Evolutionary conservation across 1,140 invertebrate species (phyloP).

Genomic region (Drosophila novamexicana): DNA sequence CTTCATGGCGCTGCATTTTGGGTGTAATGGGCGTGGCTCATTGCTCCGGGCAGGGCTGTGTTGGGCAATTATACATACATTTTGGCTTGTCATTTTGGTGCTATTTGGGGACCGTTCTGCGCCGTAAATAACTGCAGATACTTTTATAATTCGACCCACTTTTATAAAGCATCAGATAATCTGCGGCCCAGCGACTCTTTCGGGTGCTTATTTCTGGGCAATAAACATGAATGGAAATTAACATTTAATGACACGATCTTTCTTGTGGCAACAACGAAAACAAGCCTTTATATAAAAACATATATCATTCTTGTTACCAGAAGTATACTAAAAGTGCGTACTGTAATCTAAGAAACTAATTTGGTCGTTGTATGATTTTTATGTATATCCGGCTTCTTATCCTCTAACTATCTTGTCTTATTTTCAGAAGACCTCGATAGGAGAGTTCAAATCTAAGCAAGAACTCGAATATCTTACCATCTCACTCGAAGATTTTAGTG

Average conservation of each 20-base stretch:
- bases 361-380: neutral
- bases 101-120: constrained; percentile 64
- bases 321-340: neutral
- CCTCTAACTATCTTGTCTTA: no score
- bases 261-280: constrained; percentile 12
- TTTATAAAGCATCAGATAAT: constrained; percentile 53
- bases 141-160: constrained; percentile 32
- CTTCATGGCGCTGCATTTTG: constrained; percentile 67
- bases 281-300: neutral
- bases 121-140: constrained; percentile 55
- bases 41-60: constrained; percentile 2
- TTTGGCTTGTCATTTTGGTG: constrained; percentile 28
- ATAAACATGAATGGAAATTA: constrained; percentile 64
- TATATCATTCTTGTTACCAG: neutral
- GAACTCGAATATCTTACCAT: no score
- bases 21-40: constrained; percentile 51
- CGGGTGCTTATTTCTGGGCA: constrained; percentile 35
- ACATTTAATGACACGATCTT: constrained; percentile 51
- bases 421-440: no score
- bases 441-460: no score
- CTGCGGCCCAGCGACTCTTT: constrained; percentile 47
- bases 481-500: no score
- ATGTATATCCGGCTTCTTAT: no score
- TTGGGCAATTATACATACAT: constrained; percentile 57
- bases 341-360: neutral